phyloP scores from a whole-genome alignment of 2,888 invertebrate genomes.

The Chrysomela aeneicollis region DNA sequence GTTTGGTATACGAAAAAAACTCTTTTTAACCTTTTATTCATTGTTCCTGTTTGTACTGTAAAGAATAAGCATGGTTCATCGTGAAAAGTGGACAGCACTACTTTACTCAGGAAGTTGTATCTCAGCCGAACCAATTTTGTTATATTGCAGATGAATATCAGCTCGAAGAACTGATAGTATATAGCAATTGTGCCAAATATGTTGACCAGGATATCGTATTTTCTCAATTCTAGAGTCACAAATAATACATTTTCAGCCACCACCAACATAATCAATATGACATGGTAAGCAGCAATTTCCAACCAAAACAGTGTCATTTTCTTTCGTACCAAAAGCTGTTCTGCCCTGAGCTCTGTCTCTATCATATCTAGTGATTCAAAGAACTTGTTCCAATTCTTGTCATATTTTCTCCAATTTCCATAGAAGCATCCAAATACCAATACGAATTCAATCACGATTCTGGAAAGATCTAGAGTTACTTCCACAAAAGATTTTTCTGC shows the following conservation, averaged over 20 bases:
- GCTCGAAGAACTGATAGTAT: conserved; percentile 23
- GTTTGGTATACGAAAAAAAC: conserved; percentile 31
- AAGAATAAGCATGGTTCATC: background rate
- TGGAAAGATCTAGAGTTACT: conserved; percentile 1
- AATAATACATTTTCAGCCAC: background rate
- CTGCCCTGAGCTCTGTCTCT: conserved; percentile 9
- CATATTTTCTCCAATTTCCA: conserved; percentile 6
- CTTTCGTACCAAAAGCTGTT: background rate
- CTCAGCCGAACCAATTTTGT: conserved; percentile 15
- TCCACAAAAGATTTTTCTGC: background rate
- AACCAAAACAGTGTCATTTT: conserved; percentile 13
- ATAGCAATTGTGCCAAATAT: conserved; percentile 10
- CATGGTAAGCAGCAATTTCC: conserved; percentile 13
- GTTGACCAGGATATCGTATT: background rate
- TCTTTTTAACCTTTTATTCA: conserved; percentile 23
- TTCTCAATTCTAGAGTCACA: background rate
- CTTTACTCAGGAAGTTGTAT: conserved; percentile 17
- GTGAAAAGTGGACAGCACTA: background rate
- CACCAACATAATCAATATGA: conserved; percentile 3
- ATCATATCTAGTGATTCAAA: conserved; percentile 6
- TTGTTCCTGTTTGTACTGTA: background rate
- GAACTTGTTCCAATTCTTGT: background rate
- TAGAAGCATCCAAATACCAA: conserved; percentile 7
- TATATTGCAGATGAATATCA: conserved; percentile 24
- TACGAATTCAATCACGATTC: background rate